phyloP scores from a whole-genome alignment of 2,888 invertebrate genomes.

The Tolmerus cingulatus region DNA sequence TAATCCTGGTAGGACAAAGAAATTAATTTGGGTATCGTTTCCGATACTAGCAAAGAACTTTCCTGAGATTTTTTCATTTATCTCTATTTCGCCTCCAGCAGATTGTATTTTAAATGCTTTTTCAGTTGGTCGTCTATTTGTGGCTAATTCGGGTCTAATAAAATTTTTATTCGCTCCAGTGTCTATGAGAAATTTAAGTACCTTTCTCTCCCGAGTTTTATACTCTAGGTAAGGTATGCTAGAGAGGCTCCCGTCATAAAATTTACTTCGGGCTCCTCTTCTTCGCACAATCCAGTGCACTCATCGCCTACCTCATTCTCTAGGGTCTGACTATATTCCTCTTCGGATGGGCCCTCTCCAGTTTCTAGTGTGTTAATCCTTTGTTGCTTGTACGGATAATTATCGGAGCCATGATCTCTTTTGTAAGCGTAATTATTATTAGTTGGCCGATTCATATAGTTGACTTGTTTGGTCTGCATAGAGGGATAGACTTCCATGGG shows the following conservation, averaged over 20 bases:
- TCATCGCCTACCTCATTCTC: neutral
- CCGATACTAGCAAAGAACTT: slow-evolving; percentile 41
- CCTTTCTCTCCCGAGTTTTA: no score
- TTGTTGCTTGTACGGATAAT: neutral
- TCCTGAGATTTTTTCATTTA: slow-evolving; percentile 36
- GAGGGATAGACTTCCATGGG: neutral
- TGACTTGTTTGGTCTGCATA: slow-evolving; percentile 29
- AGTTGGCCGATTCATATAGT: slow-evolving; percentile 18
- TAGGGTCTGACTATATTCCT: neutral
- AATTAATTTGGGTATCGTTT: slow-evolving; percentile 34
- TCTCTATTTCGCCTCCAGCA: slow-evolving; percentile 23
- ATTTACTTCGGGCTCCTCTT: no score
- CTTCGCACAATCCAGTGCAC: neutral
- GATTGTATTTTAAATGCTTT: neutral
- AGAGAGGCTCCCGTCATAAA: no score
- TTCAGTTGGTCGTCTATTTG: neutral
- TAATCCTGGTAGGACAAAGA: slow-evolving; percentile 40
- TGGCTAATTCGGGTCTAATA: neutral
- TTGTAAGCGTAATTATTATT: neutral
- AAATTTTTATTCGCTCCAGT: slow-evolving; percentile 43
- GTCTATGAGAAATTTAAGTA: no score
- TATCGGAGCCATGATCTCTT: neutral
- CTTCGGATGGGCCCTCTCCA: neutral
- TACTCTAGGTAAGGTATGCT: no score
- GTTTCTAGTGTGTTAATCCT: neutral